Evolutionary conservation across 1,140 invertebrate genomes (phyloP), one percentile per base, ranked within the genome.

Genomic region (Myzus persicae): DNA sequence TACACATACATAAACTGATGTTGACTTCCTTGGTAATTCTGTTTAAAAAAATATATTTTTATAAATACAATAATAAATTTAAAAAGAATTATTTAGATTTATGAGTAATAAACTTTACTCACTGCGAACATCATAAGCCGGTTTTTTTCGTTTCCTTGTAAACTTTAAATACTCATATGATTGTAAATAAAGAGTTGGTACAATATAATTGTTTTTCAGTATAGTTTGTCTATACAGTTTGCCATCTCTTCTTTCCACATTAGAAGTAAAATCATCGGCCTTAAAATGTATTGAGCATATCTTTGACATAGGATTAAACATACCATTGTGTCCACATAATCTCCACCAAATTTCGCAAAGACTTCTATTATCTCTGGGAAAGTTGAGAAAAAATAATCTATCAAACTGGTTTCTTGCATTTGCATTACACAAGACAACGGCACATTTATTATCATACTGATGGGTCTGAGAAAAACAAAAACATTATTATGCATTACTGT

Each of bases 221-320:
- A 82, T 9, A 38, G 76, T 82, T 82, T 82, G 36, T 38, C 9
- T 48, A 89, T 54, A 89, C 2, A 31, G 42, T 54, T 89, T 31
- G 3, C 88, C 46, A 89, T 51, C 8, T 48, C 46, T 89, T 54
- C n/a, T 36, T 22, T 14, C 36, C 42, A 36, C 54, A 48, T 36
- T 54, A 89, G 59, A 20, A 76, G n/a, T 46, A 89, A 89, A 89
- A 89, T 89, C 88, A 9, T 44, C 42, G 8, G 42, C 36, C 7
- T 89, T 48, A 89, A 89, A 89, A 54, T 89, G 88, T 38, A 89
- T 89, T 14, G 88, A 89, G 9, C 88, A 89, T 48, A 89, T 89
- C 46, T 54, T 89, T 24, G 88, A n/a, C 6, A 4, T 8, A 40
- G 44, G 46, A 48, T 54, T 24, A 24, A 82, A 82, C 36, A 11